These are phyloP conservation scores for Accipiter virgatus DNA, from an alignment of 2,113 vertebrate genomes.

Conservation along the genomic window DNA sequence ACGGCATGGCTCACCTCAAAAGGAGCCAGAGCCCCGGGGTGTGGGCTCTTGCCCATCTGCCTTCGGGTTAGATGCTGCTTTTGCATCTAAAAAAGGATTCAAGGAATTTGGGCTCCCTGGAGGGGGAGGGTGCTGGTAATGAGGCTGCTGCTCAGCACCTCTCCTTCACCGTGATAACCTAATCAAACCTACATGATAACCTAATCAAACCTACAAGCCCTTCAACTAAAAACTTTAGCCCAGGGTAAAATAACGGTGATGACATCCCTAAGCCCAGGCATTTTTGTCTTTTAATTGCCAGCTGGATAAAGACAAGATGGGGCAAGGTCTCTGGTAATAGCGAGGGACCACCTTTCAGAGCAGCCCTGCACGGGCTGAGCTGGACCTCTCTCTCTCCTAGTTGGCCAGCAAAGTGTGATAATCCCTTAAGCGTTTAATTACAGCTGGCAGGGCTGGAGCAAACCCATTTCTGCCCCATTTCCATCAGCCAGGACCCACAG, in stretches of 20 bases:
- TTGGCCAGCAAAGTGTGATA: background rate
- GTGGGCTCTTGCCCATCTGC: background rate
- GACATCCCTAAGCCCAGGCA: too few species aligned
- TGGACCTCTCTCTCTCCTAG: background rate
- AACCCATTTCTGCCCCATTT: background rate
- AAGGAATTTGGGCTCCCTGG: constrained; percentile 4
- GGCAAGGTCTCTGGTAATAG: background rate
- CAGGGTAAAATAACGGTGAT: constrained; percentile 5
- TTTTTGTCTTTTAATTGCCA: background rate
- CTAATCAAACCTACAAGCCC: background rate
- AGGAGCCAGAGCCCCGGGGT: background rate
- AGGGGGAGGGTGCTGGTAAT: background rate
- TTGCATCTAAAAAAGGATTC: background rate
- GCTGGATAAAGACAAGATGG: background rate
- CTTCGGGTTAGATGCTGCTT: background rate
- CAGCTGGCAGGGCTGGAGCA: background rate
- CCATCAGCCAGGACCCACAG: background rate
- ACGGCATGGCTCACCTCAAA: constrained; percentile 22
- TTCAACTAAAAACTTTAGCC: background rate
- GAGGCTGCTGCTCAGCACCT: accelerated
- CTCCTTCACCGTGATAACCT: background rate
- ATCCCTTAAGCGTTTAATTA: constrained; percentile 13
- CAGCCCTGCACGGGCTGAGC: background rate
- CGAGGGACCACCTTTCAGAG: background rate
- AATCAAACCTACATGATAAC: background rate